Evolutionary conservation across 2,797 vertebrate genomes (phyloP).

Genomic region (Lithobates sylvaticus): DNA sequence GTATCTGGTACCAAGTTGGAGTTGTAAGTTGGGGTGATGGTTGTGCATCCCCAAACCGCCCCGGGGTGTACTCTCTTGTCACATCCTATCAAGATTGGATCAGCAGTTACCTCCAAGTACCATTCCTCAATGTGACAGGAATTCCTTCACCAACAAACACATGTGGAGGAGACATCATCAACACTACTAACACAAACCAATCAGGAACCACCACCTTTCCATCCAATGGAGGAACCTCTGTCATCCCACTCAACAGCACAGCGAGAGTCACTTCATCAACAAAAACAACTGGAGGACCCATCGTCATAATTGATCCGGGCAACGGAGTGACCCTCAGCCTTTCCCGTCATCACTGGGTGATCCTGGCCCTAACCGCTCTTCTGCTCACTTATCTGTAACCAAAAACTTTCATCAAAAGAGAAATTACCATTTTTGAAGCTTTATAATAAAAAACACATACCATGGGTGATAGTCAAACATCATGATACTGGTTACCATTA

Average conservation of each 20-base stretch:
- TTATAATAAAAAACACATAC: too few species aligned
- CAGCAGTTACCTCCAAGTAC: conserved; percentile 58
- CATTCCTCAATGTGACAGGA: background rate
- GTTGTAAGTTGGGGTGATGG: conserved; percentile 3
- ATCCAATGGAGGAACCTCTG: too few species aligned
- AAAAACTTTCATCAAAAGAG: background rate
- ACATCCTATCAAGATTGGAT: conserved; percentile 7
- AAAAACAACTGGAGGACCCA: too few species aligned
- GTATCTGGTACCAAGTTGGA: background rate
- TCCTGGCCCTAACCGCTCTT: background rate
- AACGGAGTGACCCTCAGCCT: background rate
- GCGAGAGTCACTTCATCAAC: too few species aligned
- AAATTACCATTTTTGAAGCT: too few species aligned
- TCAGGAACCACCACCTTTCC: too few species aligned
- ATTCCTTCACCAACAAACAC: background rate
- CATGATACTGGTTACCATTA: too few species aligned
- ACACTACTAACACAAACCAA: too few species aligned
- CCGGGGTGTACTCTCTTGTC: conserved; percentile 1
- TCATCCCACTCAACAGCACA: too few species aligned
- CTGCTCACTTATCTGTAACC: background rate
- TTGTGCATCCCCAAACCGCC: background rate
- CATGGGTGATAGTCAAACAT: too few species aligned
- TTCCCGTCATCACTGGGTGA: background rate
- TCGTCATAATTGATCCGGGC: too few species aligned
- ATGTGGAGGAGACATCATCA: background rate